Evolutionary conservation across 2,797 vertebrate species (phyloP).

Genomic region (Girardinus metallicus): DNA sequence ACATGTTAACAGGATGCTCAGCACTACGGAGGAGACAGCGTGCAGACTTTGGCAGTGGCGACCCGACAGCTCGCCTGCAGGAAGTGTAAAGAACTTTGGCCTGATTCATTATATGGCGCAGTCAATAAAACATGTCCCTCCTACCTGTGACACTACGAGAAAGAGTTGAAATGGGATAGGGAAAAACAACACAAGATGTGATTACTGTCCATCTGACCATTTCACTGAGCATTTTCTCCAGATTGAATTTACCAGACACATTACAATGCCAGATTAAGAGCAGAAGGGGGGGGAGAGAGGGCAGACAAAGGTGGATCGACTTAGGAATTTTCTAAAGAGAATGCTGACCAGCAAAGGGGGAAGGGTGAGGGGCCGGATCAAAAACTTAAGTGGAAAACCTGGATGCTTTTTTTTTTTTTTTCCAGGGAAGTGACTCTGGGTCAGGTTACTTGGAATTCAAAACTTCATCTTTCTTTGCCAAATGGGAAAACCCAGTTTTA

Average conservation of each 20-base stretch:
- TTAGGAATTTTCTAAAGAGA: constrained; percentile 40
- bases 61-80: constrained; percentile 38
- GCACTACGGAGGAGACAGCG: constrained; percentile 58
- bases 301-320: constrained; percentile 37
- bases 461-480: constrained; percentile 43
- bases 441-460: constrained; percentile 49
- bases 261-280: constrained; percentile 69
- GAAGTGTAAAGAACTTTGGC: constrained; percentile 63
- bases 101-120: constrained; percentile 54
- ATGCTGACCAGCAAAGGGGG: not conserved
- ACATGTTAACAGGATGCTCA: constrained; percentile 77
- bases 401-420: constrained; percentile 40
- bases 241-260: constrained; percentile 74
- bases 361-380: constrained; percentile 37
- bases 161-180: constrained; percentile 21
- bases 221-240: constrained; percentile 47
- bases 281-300: constrained; percentile 19
- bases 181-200: constrained; percentile 35
- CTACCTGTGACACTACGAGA: constrained; percentile 16
- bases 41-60: constrained; percentile 51
- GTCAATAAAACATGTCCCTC: constrained; percentile 56
- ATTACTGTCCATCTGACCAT: constrained; percentile 55
- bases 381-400: constrained; percentile 45
- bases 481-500: constrained; percentile 22
- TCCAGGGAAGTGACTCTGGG: constrained; percentile 34